Base-by-base conservation (phyloP, 64 coral and sea anemone genomes). In the Orbicella faveolata region DNA sequence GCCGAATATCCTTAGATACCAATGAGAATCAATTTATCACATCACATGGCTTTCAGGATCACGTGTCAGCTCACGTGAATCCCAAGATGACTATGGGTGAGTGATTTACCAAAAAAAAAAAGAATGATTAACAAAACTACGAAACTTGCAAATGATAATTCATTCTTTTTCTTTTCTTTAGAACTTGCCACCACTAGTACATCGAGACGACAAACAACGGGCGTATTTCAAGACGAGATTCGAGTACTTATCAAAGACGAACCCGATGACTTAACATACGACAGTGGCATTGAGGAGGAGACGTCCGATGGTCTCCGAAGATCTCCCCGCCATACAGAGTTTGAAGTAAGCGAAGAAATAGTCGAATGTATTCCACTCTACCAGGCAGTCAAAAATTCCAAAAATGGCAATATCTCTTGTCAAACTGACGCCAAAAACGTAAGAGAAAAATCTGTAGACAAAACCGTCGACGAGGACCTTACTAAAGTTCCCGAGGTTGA, bases 61-160 rank as follows among this genome's bases (percentile, higher is more conserved):
- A 78, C 41, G 8, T 51, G 37, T 78, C 39, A 48, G 75, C 75
- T 18, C 39, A 78, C 36, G 75, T 78, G 75, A 78, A 78, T 52
- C 75, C 75, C 0, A 39, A 9, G 41, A 39, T 78, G 3, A 21
- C 41, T 17, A 52, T 4, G 20, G 75, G 75, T 78, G 44, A 48
- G 44, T 48, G 44, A 48, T 48, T 48, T 48, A 5, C 5, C 30
- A 30, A 30, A 48, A 6, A 48, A 48, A 6, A 48, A 6, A 48
- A 48, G 44, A 48, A 48, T 48, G 44, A 48, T 48, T 48, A 6
- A 48, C 44, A 48, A 48, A 6, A 48, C 44, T 48, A 48, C 44
- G 7, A 6, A 48, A 48, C 44, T 6, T 59, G 15, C 11, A 9
- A 59, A 59, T 59, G 11, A 14, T 59, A 59, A 3, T 17, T 44